Evolutionary conservation across 2,888 invertebrate species (phyloP).

Genomic region (Drosophila multiciliata): DNA sequence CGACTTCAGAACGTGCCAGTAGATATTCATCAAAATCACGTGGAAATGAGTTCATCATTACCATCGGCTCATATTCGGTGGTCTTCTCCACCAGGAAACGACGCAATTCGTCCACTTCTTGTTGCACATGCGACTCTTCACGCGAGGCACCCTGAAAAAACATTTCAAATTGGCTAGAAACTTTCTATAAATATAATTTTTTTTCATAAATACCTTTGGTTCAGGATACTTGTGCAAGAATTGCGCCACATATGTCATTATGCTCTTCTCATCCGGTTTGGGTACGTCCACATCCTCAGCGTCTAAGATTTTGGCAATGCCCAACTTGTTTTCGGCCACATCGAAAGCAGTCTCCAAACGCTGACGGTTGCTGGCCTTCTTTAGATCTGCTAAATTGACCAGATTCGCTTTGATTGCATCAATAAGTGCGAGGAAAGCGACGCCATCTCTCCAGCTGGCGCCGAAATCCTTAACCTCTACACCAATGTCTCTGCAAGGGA

Average conservation of each 20-base stretch:
- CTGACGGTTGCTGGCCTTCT: constrained; percentile 90
- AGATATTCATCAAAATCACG: constrained; percentile 93
- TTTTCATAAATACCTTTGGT: constrained; percentile 87
- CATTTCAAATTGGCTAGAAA: background rate
- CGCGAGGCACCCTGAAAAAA: constrained; percentile 88
- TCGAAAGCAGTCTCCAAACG: constrained; percentile 97
- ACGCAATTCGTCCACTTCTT: constrained; percentile 92
- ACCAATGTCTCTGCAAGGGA: constrained; percentile 90
- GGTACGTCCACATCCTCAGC: constrained; percentile 98
- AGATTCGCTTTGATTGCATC: constrained; percentile 97
- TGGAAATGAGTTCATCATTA: constrained; percentile 90
- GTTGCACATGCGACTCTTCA: constrained; percentile 91
- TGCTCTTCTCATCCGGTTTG: constrained; percentile 98
- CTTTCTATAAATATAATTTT: background rate
- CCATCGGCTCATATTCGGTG: constrained; percentile 90
- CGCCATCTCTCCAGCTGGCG: constrained; percentile 97
- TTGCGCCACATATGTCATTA: constrained; percentile 99
- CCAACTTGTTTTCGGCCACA: constrained; percentile 95
- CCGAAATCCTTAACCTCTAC: constrained; percentile 97
- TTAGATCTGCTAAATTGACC: constrained; percentile 93
- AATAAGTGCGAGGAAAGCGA: constrained; percentile 97
- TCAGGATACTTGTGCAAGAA: constrained; percentile 98
- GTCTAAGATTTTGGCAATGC: constrained; percentile 95
- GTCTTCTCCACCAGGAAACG: constrained; percentile 93
- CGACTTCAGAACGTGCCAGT: constrained; percentile 91